A percentile compares a stretch with the other conserved stretches of the same genome.
These are phyloP conservation scores for Eupithecia subfuscata DNA, from an alignment of 2,888 invertebrate genomes.

Conservation along the genomic window DNA sequence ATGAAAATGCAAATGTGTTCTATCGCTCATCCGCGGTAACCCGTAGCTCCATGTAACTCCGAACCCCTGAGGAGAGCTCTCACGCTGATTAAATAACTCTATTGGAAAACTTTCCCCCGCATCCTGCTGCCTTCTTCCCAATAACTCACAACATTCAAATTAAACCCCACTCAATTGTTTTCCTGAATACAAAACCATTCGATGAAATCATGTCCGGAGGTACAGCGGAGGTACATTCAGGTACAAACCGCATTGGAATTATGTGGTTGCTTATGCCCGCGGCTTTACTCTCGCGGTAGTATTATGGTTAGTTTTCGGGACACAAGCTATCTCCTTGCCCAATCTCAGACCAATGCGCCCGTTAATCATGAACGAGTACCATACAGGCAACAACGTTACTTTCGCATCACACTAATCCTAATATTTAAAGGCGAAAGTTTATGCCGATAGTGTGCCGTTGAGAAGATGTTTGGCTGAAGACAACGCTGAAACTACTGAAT, in stretches of 20 bases:
- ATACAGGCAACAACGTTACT: no score
- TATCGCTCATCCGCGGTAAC: background rate
- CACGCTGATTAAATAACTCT: background rate
- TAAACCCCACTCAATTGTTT: background rate
- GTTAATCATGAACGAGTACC: no score
- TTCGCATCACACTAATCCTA: background rate
- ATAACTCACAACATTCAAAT: constrained; percentile 1
- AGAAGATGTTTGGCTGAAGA: no score
- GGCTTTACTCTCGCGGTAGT: background rate
- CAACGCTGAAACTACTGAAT: no score
- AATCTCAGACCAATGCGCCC: background rate
- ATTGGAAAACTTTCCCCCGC: background rate
- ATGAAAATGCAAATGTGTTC: background rate
- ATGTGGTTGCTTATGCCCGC: background rate
- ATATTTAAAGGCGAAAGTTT: no score
- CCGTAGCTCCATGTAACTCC: background rate
- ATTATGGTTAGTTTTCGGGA: background rate
- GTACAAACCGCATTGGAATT: background rate
- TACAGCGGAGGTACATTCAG: background rate
- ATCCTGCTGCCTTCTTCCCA: background rate
- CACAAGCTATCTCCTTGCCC: background rate
- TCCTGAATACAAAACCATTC: background rate
- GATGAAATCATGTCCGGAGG: background rate
- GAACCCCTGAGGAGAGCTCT: background rate
- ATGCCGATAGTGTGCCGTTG: no score